Percentiles rank a stretch among this genome's conserved stretches.
Evolutionary conservation across 2,888 invertebrate species (phyloP).

Genomic region (Lamellibrachia satsuma): DNA sequence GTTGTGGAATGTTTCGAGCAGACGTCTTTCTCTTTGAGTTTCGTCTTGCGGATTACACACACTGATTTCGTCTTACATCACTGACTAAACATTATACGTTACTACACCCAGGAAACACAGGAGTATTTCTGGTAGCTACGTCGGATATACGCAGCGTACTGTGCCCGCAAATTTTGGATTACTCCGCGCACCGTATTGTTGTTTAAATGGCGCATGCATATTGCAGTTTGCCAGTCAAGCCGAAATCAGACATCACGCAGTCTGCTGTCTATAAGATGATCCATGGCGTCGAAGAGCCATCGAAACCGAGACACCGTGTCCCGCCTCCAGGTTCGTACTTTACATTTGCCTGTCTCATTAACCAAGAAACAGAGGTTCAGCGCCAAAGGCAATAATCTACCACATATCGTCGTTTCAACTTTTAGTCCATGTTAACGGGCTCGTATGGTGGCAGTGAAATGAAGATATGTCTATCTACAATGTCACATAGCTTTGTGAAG

Average conservation of each 20-base stretch:
- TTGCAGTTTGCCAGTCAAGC: background rate
- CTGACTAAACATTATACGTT: background rate
- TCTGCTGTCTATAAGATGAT: constrained; percentile 58
- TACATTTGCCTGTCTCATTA: background rate
- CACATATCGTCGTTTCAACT: background rate
- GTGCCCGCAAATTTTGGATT: background rate
- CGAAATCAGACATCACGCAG: constrained; percentile 49
- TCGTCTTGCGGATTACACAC: background rate
- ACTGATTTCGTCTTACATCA: background rate
- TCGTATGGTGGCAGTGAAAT: background rate
- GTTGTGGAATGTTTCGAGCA: constrained; percentile 7
- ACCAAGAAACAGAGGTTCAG: background rate
- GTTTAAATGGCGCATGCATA: background rate
- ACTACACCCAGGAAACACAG: background rate
- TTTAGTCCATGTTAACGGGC: background rate
- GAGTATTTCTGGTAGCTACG: background rate
- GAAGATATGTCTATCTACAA: background rate
- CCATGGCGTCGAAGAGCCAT: constrained; percentile 54
- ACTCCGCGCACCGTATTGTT: background rate
- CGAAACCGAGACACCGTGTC: constrained; percentile 28
- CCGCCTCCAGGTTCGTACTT: constrained; percentile 20
- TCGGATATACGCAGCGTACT: background rate
- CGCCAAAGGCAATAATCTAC: background rate
- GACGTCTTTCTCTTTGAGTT: constrained; percentile 1
- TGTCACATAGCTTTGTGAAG: background rate